Conservation (phyloP, 1,140 invertebrate genomes). For the Diuraphis noxia region DNA sequence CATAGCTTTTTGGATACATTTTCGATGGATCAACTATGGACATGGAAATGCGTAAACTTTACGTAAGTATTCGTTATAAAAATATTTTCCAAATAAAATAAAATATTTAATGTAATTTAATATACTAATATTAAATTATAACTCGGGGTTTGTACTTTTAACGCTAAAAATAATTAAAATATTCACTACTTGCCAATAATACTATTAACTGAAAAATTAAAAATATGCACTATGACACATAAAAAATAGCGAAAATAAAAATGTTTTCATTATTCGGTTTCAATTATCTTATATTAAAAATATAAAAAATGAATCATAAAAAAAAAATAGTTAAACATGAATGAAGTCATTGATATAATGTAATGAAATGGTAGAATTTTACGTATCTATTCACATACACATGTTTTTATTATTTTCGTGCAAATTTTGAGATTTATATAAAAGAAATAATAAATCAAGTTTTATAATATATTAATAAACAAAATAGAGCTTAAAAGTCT, state of each 20-base stretch:
- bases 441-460: not conserved
- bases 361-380: not conserved
- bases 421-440: not conserved
- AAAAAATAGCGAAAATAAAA: too few relatives aligned
- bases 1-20: conserved; percentile 47
- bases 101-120: not conserved
- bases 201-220: not conserved
- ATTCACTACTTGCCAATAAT: not conserved
- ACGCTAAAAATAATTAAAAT: not conserved
- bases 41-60: conserved; percentile 70
- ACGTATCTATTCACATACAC: not conserved
- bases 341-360: not conserved
- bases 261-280: too few relatives aligned
- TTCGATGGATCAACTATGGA: conserved; percentile 65
- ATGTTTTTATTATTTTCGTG: not conserved
- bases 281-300: too few relatives aligned
- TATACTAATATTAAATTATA: not conserved
- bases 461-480: not conserved
- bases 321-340: not conserved
- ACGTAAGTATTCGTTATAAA: conserved; percentile 63
- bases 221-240: not conserved
- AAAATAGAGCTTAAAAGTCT: not conserved
- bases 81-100: not conserved
- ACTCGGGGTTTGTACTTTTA: not conserved
- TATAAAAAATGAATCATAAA: not conserved